Conservation (phyloP, 2,888 invertebrate species). For the Halictus quadricinctus region DNA sequence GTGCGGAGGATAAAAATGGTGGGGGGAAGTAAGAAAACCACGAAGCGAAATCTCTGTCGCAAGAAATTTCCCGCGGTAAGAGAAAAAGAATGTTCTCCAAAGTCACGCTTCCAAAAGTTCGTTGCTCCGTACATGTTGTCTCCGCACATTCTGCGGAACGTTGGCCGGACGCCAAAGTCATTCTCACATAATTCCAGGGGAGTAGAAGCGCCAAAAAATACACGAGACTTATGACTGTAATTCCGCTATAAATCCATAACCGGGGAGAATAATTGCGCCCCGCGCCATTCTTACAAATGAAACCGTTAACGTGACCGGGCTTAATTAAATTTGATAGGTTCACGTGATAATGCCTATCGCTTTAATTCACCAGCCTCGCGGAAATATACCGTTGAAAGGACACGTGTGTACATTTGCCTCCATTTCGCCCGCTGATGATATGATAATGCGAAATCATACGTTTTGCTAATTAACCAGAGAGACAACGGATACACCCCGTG, state of each 20-base stretch:
- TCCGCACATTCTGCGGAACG: constrained; percentile 62
- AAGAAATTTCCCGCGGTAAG: constrained; percentile 43
- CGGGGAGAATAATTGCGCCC: constrained; percentile 38
- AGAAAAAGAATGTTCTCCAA: constrained; percentile 57
- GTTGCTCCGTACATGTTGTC: constrained; percentile 70
- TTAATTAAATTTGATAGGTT: constrained; percentile 48
- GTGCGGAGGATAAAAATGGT: background rate
- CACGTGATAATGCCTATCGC: constrained; percentile 33
- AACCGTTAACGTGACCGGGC: constrained; percentile 29
- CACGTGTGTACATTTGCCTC: constrained; percentile 5
- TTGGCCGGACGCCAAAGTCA: constrained; percentile 69
- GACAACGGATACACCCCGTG: background rate
- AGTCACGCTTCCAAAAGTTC: constrained; percentile 65
- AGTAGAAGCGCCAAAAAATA: constrained; percentile 63
- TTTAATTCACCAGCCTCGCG: constrained; percentile 32
- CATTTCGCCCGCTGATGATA: constrained; percentile 23
- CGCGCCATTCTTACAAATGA: constrained; percentile 18
- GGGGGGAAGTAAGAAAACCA: background rate
- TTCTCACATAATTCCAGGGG: constrained; percentile 69
- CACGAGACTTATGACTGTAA: constrained; percentile 42
- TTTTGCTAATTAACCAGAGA: constrained; percentile 43
- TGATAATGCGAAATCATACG: constrained; percentile 43
- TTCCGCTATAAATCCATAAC: constrained; percentile 46
- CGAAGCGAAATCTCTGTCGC: constrained; percentile 24
- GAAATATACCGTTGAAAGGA: constrained; percentile 14